Base-by-base conservation (phyloP, 2,888 invertebrate species). In the Plemyria rubiginata region DNA sequence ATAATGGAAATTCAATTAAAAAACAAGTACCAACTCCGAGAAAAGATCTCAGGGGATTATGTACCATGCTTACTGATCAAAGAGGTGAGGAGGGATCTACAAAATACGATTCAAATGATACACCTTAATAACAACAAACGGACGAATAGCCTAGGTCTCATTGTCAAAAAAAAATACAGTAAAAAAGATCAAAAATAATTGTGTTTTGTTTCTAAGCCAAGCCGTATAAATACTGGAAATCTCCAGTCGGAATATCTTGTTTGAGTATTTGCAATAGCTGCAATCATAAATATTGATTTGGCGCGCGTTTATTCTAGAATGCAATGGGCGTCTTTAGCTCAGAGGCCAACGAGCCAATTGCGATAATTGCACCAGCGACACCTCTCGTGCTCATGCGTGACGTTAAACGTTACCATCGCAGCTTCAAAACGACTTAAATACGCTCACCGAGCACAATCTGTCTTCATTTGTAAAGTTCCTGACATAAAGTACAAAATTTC, bases 301-400 rank as follows among this genome's bases (percentile, higher is more conserved):
- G 68, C 68, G 65, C 68, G 74, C 73, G 76, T 78, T 77, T 77
- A 68, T 65, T 74, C 79, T 73, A 76, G 81, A 81, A 77, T 78
- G 79, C 81, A 81, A 88, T 87, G 91, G 90, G 90, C 90, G 91
- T 90, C 87, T 86, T 84, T 84, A 80, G 80, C 82, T 83, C 78
- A 79, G 84, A 86, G 86, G 83, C 87, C 86, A 86, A 84, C 86
- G 86, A 87, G 90, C 92, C 92, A 92, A 92, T 92, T 92, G 91
- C 87, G 81, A 87, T 92, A 92, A 92, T 92, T 92, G 88, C 86
- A 76, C 78, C 82, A 86, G 85, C 86, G 89, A 90, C 91, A 91
- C 91, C 90, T 90, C 88, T 88, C 81, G 77, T 86, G 84, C 79
- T 79, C 86, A 86, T 87, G 87, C 87, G 89, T 88, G 88, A 88